Base-by-base conservation (phyloP, 2,113 vertebrate species). In the Cyanoliseus patagonus region DNA sequence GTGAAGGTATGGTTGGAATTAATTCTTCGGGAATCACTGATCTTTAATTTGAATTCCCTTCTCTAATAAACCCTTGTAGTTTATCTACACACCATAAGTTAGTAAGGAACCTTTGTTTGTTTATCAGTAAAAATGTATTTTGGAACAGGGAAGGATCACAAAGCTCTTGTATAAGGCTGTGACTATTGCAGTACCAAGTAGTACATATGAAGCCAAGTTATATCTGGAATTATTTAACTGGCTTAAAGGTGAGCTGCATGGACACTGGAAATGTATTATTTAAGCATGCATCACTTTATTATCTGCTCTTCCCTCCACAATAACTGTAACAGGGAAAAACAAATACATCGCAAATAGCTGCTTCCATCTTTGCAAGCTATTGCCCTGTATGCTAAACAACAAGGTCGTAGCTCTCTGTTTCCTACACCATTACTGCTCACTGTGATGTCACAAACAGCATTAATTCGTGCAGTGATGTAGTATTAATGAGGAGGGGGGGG, bases 161-260 rank as follows among this genome's bases (percentile, higher is more conserved):
- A 52, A 80, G 13, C 52, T 90, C 82, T 55, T 84, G 51, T 66
- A 57, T 62, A 74, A 92, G 44, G 41, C 51, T 91, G 11, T 2
- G 4, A 47, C 74, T 78, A 49, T 61, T 90, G 94, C 93, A 83
- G 84, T 55, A 37, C 41, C 93, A 97, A 90, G 52, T 67, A 70
- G 75, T 70, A 87, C 1, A 33, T 37, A 95, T 7, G 20, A 93
- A 92, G 83, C 47, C 78, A 86, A 90, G 57, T 75, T 92, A 23
- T 18, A 97, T 18, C 59, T 77, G 59, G 68, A 96, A 97, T 93
- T 92, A 95, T 84, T 98, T 96, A 96, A 98, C 73, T 96, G 92
- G 82, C 91, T 97, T 83, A 95, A 72, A 95, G 83, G 94, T 95
- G 79, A 97, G 86, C 93, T 94, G 73, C 69, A 55, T 72, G 77